Evolutionary conservation across 2,888 invertebrate species (phyloP).

Genomic region (Epirrhoe tristata): DNA sequence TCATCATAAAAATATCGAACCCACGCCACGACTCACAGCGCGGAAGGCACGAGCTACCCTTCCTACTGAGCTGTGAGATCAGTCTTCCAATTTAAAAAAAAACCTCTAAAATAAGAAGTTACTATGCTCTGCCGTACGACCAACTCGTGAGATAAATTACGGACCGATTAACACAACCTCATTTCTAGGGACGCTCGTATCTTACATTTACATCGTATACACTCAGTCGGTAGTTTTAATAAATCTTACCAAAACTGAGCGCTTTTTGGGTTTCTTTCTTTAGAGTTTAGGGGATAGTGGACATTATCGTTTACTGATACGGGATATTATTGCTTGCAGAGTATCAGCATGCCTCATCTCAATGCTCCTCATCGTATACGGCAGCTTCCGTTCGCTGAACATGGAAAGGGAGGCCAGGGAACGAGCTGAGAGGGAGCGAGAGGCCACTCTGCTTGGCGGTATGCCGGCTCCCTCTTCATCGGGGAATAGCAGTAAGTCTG

Average conservation of each 20-base stretch:
- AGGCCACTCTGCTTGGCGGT: conserved; percentile 86
- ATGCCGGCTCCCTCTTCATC: conserved; percentile 71
- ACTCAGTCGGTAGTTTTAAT: neutral
- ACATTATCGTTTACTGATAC: neutral
- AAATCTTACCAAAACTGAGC: neutral
- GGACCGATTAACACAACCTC: neutral
- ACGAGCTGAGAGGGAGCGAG: conserved; percentile 90
- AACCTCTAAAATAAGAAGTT: neutral
- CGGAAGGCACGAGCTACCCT: too few relatives aligned
- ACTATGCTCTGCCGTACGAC: neutral
- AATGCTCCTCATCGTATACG: conserved; percentile 98
- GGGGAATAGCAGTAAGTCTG: conserved; percentile 70
- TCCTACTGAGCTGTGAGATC: too few relatives aligned
- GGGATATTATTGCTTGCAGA: conserved; percentile 66
- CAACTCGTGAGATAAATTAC: neutral
- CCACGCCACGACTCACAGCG: too few relatives aligned
- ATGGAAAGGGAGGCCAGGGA: conserved; percentile 98
- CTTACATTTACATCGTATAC: neutral
- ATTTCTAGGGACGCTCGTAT: neutral
- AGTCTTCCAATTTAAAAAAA: neutral
- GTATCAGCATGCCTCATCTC: conserved; percentile 99
- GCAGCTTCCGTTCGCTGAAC: conserved; percentile 98
- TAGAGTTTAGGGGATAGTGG: neutral
- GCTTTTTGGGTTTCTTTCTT: neutral
- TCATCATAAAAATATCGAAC: too few relatives aligned